These are phyloP conservation scores for Ibycter americanus DNA, from an alignment of 2,797 vertebrate genomes.

Conservation along the genomic window DNA sequence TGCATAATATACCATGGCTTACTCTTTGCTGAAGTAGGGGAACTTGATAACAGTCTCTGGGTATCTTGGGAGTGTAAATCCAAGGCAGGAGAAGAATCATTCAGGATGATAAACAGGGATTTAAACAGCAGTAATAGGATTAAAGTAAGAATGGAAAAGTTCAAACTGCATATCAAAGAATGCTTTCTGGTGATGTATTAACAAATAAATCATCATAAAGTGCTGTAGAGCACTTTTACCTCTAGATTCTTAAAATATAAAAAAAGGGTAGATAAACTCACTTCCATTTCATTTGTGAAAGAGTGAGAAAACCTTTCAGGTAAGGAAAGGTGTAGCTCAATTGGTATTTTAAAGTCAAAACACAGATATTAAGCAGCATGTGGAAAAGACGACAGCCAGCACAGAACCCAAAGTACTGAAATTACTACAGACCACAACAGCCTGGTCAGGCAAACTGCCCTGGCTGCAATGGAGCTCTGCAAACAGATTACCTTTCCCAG, in stretches of 20 bases:
- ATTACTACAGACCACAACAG: background rate
- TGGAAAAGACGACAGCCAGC: background rate
- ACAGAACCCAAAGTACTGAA: background rate
- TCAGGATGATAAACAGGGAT: background rate
- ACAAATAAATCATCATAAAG: background rate
- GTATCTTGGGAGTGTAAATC: background rate
- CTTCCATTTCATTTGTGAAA: background rate
- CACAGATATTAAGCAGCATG: background rate
- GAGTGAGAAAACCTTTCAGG: background rate
- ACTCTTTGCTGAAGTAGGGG: background rate
- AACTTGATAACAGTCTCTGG: background rate
- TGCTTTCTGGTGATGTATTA: background rate
- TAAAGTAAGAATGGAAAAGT: slow-evolving; percentile 15
- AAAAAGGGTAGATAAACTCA: background rate
- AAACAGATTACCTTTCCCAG: background rate
- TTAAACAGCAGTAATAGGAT: background rate
- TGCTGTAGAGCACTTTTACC: background rate
- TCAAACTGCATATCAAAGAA: background rate
- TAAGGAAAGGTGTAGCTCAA: background rate
- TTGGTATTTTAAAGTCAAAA: background rate
- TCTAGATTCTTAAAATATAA: background rate
- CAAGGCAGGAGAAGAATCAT: background rate
- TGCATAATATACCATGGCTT: background rate
- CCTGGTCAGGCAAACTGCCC: background rate
- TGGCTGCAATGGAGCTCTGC: background rate